These are phyloP conservation scores for Clupea harengus DNA, from an alignment of 2,113 vertebrate genomes.

Conservation along the genomic window DNA sequence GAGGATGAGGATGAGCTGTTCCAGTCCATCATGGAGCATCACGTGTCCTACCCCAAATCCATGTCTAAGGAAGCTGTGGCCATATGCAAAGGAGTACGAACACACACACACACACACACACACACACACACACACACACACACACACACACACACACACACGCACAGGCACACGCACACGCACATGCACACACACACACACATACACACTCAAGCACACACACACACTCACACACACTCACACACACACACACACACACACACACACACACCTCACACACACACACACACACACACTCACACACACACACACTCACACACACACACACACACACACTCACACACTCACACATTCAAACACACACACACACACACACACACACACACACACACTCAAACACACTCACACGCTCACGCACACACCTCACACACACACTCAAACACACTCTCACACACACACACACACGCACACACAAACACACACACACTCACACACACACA, in stretches of 20 bases:
- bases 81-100: conserved; percentile 94
- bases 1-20: conserved; percentile 97
- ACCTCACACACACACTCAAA: no score
- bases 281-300: background rate
- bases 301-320: background rate
- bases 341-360: no score
- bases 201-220: background rate
- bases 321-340: background rate
- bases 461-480: background rate
- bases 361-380: no score
- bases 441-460: no score
- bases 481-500: background rate
- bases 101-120: conserved; percentile 6
- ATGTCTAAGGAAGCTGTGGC: conserved; percentile 98
- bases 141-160: conserved; percentile 2
- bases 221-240: background rate
- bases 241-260: background rate
- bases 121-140: conserved; percentile 4
- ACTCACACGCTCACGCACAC: no score
- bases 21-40: conserved; percentile 99
- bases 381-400: no score
- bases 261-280: background rate
- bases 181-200: background rate
- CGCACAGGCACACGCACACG: background rate
- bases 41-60: conserved; percentile 94